Evolutionary conservation across 1,140 invertebrate species (phyloP), one percentile per base, ranked within the genome.

Genomic region (Atta texana): DNA sequence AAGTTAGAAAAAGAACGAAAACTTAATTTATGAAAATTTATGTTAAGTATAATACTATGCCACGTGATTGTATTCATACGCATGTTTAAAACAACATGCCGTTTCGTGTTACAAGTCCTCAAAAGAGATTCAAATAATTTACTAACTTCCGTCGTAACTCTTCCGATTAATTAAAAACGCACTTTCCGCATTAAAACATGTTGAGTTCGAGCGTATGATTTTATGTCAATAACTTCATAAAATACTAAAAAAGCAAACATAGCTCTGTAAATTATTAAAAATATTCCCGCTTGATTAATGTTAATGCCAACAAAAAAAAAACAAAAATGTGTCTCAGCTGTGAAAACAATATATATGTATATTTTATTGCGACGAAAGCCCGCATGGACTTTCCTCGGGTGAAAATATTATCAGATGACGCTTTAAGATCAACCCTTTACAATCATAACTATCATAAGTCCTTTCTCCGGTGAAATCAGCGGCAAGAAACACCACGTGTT

Each of bases 21-120:
- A 16, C 24, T 86, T 76, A 57, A 89, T 80, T 87, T 82, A 84
- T 74, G 85, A 86, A 89, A 88, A 89, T 85, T 55, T 85, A 69
- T 85, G 87, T 91, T 87, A 91, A 89, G 76, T 77, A 76, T 74
- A 77, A 86, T 49, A 78, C 59, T 31, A 21, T 39, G 53, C 51
- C 49, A 53, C 18, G 34, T 49, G 66, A 66, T 44, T 63, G n/a
- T 31, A 55, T 53, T 57, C 31, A 51, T 61, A 68, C 63, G 44
- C 4, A 16, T 39, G 69, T 69, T 75, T 28, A 21, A 24, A 71
- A 59, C 16, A 71, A 21, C 75, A 18, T 64, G 76, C 24, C 39
- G 18, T 84, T 76, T 34, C 81, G 28, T 53, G 18, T 59, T 85
- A 63, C 24, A 21, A 57, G 1, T 57, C 24, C 31, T 63, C n/a